Percentiles rank a stretch among this genome's conserved stretches.
phyloP scores from a whole-genome alignment of 2,113 vertebrate genomes.

The Vulpes ferrilata region DNA sequence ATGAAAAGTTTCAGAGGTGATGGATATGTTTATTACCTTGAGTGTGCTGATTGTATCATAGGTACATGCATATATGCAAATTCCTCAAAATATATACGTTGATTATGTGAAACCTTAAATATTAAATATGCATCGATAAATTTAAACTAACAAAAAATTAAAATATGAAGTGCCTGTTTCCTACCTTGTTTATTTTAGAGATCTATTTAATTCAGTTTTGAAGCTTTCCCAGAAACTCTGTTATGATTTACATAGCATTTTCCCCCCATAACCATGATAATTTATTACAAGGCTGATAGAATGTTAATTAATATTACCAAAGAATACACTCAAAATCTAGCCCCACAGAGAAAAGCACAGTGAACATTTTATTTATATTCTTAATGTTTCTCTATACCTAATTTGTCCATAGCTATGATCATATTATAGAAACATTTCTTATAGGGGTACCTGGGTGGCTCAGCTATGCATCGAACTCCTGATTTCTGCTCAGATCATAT shows the following conservation, averaged over 20 bases:
- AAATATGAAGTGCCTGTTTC: background rate
- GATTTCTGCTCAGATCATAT: background rate
- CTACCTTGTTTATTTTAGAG: background rate
- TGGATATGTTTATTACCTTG: background rate
- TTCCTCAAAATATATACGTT: background rate
- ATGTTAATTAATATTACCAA: slow-evolving; percentile 1
- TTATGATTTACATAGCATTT: background rate
- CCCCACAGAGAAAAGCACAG: background rate
- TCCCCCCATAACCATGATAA: background rate
- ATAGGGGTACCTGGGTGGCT: background rate
- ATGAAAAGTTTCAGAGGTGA: background rate
- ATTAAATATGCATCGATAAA: background rate
- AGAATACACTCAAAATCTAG: background rate
- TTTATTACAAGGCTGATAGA: slow-evolving; percentile 36
- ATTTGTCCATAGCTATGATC: background rate
- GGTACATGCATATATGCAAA: background rate
- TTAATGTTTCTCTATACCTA: slow-evolving; percentile 15
- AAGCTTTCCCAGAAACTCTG: slow-evolving; percentile 18
- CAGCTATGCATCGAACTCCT: background rate
- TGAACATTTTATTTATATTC: background rate
- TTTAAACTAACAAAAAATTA: background rate
- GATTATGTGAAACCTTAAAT: background rate
- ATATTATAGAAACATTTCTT: background rate
- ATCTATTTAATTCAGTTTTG: slow-evolving; percentile 18
- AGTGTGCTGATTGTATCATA: background rate